Base-by-base conservation (phyloP, 2,888 invertebrate genomes). In the Vesta saturnalis region DNA sequence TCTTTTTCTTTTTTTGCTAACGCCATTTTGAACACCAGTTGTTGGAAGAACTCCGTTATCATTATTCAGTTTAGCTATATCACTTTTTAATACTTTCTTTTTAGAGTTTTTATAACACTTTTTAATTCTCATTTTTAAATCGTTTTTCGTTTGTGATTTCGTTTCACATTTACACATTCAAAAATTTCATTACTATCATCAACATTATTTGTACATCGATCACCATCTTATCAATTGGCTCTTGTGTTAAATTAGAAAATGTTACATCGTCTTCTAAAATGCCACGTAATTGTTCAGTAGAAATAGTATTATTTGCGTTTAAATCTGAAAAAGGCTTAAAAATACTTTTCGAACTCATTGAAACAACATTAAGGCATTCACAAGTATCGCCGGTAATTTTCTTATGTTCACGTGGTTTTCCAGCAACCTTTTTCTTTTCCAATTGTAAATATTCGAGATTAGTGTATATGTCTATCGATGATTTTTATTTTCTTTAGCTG, bases 1-100 rank as follows among this genome's bases (percentile, higher is more conserved):
- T 23, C 74, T 74, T 61, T 78, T 79, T 67, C 77, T 72, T 54
- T 74, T 73, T 60, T 69, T 76, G 30, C 63, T 74, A 21, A 60
- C 67, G 15, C 72, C 65, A 59, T 72, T 30, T 70, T 69, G 10
- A 12, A 46, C 59, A 14, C 46, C 1, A 15, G 60, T 5, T 60
- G 49, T 60, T 49, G 47, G 60, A 60, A 46, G 59, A 57, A 2
- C 14, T 49, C 18, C 16, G 18, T 8, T 49, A 49, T 49, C 47
- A 5, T 18, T 49, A 8, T 12, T 49, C 47, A 49, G 14, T 49
- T 18, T 14, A 14, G 8, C 15, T 15, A 60, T 30, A n/a, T 52
- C 23, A 43, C 43, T 22, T 46, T 56, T 56, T 12, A 23, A 14
- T 8, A 43, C 62, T 21, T 46, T 56, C 8, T 10, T 49, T 8